Base-by-base conservation (phyloP, 1,140 invertebrate species). In the Pinna nobilis region DNA sequence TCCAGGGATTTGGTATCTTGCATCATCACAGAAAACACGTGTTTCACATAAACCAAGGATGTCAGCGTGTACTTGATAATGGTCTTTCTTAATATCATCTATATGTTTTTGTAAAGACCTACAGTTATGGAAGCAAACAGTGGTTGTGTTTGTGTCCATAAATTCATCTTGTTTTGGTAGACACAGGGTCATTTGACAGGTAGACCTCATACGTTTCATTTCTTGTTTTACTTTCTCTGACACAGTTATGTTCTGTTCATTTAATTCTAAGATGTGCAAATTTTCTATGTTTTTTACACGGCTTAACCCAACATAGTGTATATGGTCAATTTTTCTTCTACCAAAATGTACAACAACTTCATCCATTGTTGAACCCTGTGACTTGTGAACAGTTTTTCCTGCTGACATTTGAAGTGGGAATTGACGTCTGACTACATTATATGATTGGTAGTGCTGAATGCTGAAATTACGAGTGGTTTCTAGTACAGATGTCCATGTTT, bases 261-360 rank as follows among this genome's bases (percentile, higher is more conserved):
- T 64, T 7, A 64, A 41, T 1, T 53, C 49, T 11, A 41, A 13
- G 6, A 63, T 63, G 55, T 53, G 33, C 9, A 64, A 20, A n/a
- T 28, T 30, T n/a, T 51, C n/a, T 20, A 64, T 44, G 44, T 70
- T 63, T 53, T 28, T 15, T 30, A 66, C 69, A 25, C 69, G 39
- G 33, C 69, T 71, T 32, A 64, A 51, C 11, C 50, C 69, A 51
- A 71, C 69, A 55, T 71, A 71, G 35, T 71, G 60, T 13, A 71
- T 71, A 35, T 71, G 59, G 23, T 55, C 37, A 57, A 53, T 50
- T 51, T 66, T 70, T 25, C 67, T 57, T 13, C 66, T 66, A 18
- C 70, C 61, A 59, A 72, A 72, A 32, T 64, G 30, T 7, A 72
- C 25, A 11, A 65, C 61, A 4, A 41, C 37, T 23, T 55, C 51